phyloP scores from a whole-genome alignment of 1,140 invertebrate genomes.

The Platorchestia sp. region DNA sequence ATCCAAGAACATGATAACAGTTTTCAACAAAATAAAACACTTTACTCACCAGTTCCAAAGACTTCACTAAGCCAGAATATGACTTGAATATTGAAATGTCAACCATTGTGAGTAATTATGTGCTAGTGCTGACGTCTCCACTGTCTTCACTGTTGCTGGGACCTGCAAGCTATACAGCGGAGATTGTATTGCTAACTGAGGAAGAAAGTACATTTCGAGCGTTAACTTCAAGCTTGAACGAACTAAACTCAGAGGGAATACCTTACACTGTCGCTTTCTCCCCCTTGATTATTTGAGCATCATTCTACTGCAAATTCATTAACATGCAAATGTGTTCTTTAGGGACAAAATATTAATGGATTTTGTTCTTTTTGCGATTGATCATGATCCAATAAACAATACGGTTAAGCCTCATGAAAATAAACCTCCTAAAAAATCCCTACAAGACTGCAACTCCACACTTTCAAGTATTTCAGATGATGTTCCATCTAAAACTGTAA shows the following conservation, averaged over 20 bases:
- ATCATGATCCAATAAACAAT: no score
- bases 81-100: constrained; percentile 17
- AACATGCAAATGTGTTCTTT: no score
- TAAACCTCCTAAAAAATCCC: background rate
- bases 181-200: background rate
- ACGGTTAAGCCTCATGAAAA: background rate
- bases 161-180: background rate
- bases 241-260: no score
- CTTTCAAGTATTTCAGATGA: background rate
- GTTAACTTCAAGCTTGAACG: no score
- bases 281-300: no score
- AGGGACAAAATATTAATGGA: no score
- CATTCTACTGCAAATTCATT: no score
- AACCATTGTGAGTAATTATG: background rate
- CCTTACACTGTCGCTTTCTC: no score
- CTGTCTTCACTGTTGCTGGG: no score
- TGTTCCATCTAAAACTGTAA: background rate
- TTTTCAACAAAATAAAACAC: background rate
- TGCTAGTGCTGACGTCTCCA: background rate
- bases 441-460: background rate
- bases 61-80: background rate
- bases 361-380: no score
- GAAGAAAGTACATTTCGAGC: background rate
- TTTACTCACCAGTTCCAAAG: background rate
- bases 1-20: no score